phyloP scores from a whole-genome alignment of 2,888 invertebrate genomes.

The Pollenia griseotomentosa region DNA sequence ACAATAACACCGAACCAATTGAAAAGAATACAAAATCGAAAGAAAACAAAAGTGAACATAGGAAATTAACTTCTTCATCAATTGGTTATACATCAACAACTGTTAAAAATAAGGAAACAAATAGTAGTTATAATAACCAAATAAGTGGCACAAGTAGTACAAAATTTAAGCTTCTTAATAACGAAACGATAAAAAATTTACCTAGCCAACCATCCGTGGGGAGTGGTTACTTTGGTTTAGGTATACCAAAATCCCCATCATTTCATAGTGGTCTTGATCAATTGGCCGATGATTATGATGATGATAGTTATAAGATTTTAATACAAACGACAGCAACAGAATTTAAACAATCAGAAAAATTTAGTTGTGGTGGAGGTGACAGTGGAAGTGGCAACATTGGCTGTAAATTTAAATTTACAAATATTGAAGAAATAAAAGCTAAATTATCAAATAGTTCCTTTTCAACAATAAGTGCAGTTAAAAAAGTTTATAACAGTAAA shows the following conservation, averaged over 20 bases:
- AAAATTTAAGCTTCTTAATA: conserved; percentile 42
- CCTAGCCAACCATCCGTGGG: conserved; percentile 65
- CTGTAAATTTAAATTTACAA: conserved; percentile 74
- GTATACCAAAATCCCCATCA: conserved; percentile 94
- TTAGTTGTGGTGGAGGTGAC: conserved; percentile 25
- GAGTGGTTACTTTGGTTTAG: conserved; percentile 84
- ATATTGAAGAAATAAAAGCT: conserved; percentile 80
- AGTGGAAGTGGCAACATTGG: conserved; percentile 43
- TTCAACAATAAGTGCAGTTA: conserved; percentile 75
- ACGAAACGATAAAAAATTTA: conserved; percentile 46
- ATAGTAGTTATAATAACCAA: conserved; percentile 31
- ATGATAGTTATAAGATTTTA: conserved; percentile 67
- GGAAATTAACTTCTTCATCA: conserved; percentile 52
- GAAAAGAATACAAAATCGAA: conserved; percentile 58
- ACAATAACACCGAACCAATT: conserved; percentile 60
- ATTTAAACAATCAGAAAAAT: conserved; percentile 44
- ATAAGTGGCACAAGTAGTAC: conserved; percentile 44
- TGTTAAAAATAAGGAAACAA: conserved; percentile 38
- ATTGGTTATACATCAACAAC: conserved; percentile 48
- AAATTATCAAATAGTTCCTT: conserved; percentile 78
- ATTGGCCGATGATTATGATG: conserved; percentile 86
- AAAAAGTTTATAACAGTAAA: conserved; percentile 70
- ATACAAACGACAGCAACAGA: conserved; percentile 31
- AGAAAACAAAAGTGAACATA: conserved; percentile 62
- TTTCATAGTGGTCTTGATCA: conserved; percentile 94